phyloP scores from a whole-genome alignment of 2,113 vertebrate species.

The Indicator indicator region DNA sequence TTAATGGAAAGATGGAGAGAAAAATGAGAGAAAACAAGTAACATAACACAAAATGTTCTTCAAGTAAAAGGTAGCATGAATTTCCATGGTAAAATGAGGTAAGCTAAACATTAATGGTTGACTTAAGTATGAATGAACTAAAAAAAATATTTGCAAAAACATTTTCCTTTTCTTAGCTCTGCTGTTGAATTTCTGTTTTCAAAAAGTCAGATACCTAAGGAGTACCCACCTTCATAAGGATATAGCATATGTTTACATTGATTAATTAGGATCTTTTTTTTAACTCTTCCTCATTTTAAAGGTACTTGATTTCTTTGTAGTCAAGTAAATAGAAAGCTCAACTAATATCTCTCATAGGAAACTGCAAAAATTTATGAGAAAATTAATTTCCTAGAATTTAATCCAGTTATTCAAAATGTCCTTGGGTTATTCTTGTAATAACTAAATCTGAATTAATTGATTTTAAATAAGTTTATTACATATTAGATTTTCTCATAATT shows the following conservation, averaged over 20 bases:
- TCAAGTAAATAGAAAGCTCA: not conserved
- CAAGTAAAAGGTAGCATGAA: not conserved
- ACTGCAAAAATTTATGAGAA: not conserved
- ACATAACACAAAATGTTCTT: too few relatives aligned
- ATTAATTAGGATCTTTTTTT: not conserved
- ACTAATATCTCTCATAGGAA: not conserved
- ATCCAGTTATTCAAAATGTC: not conserved
- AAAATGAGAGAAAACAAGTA: too few relatives aligned
- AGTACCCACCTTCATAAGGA: not conserved
- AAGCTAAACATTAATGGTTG: not conserved
- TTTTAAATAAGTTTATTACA: conserved; percentile 3
- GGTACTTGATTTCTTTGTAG: not conserved
- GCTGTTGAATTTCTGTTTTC: not conserved
- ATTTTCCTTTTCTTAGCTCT: not conserved
- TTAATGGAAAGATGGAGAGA: too few relatives aligned
- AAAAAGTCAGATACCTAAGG: not conserved
- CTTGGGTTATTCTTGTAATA: not conserved
- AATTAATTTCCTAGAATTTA: conserved; percentile 16
- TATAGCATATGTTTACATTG: not conserved
- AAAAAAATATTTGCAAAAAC: not conserved
- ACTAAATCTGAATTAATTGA: conserved; percentile 16
- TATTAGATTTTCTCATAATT: conserved; percentile 3
- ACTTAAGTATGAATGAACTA: not conserved
- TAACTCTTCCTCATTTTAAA: not conserved
- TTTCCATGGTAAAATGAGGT: not conserved